Percentiles rank a stretch among this genome's conserved stretches.
These are phyloP conservation scores for roundworm (Caenorhabditis elegans) DNA, from an alignment of 1,140 invertebrate species.

Conservation along the genomic window WBcel235 BX284602.5:338001-338500, in stretches of 20 bases:
- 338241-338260: constrained; percentile 73
- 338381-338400: no score
- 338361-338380: no score
- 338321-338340: no score
- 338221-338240: constrained; percentile 72
- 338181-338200: constrained; percentile 73
- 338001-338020: constrained; percentile 69
- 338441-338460: no score
- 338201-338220: constrained; percentile 74
- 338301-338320: neutral
- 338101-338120: constrained; percentile 63
- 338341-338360: no score
- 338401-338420: no score
- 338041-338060: constrained; percentile 63
- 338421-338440: no score
- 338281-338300: constrained; percentile 71
- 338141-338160: no score
- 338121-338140: no score
- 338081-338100: constrained; percentile 58
- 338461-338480: no score
- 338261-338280: constrained; percentile 74
- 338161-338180: no score
- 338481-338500: no score
- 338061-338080: constrained; percentile 49
- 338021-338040: constrained; percentile 70